phyloP scores from a whole-genome alignment of 2,888 invertebrate genomes.

The Cephus rjabovi region DNA sequence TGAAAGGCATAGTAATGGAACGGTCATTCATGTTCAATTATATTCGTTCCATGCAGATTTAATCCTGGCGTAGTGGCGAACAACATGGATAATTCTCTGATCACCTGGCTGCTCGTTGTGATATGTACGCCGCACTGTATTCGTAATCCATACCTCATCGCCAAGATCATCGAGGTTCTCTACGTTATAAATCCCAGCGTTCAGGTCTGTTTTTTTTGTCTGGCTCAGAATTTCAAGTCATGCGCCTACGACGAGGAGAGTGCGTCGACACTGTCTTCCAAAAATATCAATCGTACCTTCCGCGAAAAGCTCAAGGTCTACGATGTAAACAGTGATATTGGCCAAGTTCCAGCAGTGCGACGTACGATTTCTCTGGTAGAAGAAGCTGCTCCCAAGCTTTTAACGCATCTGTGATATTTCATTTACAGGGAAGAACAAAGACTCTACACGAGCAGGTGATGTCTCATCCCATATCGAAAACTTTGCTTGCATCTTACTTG shows the following conservation, averaged over 20 bases:
- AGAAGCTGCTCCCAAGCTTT: neutral
- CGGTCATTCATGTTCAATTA: neutral
- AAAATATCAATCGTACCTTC: neutral
- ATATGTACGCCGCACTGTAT: constrained; percentile 92
- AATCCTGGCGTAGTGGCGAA: constrained; percentile 80
- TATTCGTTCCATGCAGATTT: constrained; percentile 71
- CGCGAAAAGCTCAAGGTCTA: neutral
- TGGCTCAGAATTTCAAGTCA: neutral
- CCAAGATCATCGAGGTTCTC: constrained; percentile 94
- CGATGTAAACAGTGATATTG: neutral
- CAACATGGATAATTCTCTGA: constrained; percentile 83
- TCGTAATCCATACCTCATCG: constrained; percentile 96
- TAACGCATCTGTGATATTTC: constrained; percentile 14
- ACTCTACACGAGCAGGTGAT: constrained; percentile 82
- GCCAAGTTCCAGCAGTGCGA: neutral
- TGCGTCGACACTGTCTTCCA: neutral
- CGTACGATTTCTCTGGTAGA: neutral
- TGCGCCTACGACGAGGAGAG: neutral
- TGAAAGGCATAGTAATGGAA: neutral
- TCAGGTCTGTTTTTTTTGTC: constrained; percentile 54
- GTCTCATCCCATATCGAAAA: constrained; percentile 87
- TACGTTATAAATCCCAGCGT: constrained; percentile 82
- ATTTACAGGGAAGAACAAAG: constrained; percentile 59
- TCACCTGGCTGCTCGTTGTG: constrained; percentile 89
- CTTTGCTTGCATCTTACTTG: constrained; percentile 85